Conservation (phyloP, 2,113 vertebrate species). For the Cnemophilus loriae region DNA sequence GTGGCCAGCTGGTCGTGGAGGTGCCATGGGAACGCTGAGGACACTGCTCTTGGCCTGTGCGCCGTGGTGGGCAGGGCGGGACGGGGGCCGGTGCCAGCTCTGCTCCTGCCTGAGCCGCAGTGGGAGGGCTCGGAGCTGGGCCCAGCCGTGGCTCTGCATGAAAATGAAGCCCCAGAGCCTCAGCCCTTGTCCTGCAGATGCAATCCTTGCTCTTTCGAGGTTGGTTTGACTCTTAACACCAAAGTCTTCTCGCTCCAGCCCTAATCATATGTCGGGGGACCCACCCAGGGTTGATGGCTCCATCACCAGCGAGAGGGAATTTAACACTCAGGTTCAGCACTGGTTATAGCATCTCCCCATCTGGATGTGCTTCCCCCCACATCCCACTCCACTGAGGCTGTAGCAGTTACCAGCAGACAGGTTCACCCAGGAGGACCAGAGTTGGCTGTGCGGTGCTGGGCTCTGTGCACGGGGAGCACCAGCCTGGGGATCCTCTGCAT, state of each 20-base stretch:
- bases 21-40: not conserved
- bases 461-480: not conserved
- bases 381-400: not conserved
- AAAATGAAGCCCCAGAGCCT: not conserved
- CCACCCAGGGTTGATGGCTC: not conserved
- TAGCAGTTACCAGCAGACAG: not conserved
- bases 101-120: not conserved
- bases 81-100: not conserved
- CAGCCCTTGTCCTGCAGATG: not conserved
- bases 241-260: not conserved
- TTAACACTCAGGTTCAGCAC: rapidly evolving
- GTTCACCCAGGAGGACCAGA: not conserved
- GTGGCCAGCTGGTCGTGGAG: not conserved
- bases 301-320: not conserved
- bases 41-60: rapidly evolving
- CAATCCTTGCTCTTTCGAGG: not conserved
- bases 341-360: not conserved
- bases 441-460: not conserved
- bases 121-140: not conserved
- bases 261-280: rapidly evolving
- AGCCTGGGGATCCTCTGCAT: not conserved
- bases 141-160: not conserved
- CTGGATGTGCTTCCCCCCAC: not conserved
- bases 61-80: not conserved
- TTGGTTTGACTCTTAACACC: not conserved